Evolutionary conservation across 2,888 invertebrate genomes (phyloP).

Genomic region (Anthrax anthrax): DNA sequence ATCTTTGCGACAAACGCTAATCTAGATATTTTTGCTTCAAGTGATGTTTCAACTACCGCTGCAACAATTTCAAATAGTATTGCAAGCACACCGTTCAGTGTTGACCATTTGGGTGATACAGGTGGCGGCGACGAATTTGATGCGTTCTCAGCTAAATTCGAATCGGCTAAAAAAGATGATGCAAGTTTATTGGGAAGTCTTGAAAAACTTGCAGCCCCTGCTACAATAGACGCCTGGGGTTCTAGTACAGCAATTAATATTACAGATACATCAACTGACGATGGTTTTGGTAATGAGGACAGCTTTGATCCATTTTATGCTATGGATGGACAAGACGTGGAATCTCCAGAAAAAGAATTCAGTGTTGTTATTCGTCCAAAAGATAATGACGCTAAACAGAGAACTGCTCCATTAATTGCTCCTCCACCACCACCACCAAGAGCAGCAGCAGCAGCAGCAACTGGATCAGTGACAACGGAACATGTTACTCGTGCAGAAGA

Average conservation of each 20-base stretch:
- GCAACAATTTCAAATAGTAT: constrained; percentile 14
- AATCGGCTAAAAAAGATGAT: constrained; percentile 39
- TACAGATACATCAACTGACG: constrained; percentile 11
- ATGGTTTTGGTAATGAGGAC: constrained; percentile 50
- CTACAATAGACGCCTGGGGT: constrained; percentile 31
- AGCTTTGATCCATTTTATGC: constrained; percentile 69
- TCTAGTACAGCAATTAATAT: constrained; percentile 20
- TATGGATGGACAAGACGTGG: constrained; percentile 59
- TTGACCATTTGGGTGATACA: constrained; percentile 24
- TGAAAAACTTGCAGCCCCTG: constrained; percentile 23
- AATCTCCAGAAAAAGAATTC: constrained; percentile 61
- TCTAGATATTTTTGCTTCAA: constrained; percentile 19
- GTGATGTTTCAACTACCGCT: constrained; percentile 27
- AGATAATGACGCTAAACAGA: constrained; percentile 33
- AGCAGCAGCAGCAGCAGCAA: constrained; percentile 18
- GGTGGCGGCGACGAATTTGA: constrained; percentile 69
- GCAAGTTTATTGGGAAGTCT: constrained; percentile 30
- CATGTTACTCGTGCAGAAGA: constrained; percentile 31
- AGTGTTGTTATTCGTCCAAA: constrained; percentile 57
- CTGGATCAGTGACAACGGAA: constrained; percentile 3
- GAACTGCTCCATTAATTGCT: constrained; percentile 55
- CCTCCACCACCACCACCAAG: constrained; percentile 45
- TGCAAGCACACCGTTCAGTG: no score
- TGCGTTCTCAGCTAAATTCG: constrained; percentile 81
- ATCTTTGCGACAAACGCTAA: not conserved